A percentile compares a stretch with the other conserved stretches of the same genome.
Evolutionary conservation across 2,888 invertebrate genomes (phyloP).

Genomic region (Lasioglossum leucozonium): DNA sequence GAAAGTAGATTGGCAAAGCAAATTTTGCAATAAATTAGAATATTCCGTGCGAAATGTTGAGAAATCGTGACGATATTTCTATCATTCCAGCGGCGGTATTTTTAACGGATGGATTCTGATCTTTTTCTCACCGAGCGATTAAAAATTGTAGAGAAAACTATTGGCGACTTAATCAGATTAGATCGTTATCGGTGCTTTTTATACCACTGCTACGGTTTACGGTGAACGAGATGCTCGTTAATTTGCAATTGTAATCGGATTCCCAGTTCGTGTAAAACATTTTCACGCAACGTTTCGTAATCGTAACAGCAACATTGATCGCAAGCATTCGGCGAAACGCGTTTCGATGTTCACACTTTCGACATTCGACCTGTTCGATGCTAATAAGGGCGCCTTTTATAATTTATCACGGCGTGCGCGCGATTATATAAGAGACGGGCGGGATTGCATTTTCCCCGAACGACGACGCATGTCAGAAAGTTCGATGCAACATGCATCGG

Average conservation of each 20-base stretch:
- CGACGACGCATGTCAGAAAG: not conserved
- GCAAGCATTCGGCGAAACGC: not conserved
- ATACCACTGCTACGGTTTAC: no score
- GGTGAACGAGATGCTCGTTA: not conserved
- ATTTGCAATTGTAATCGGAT: not conserved
- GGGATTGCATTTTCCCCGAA: not conserved
- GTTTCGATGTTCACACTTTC: conserved; percentile 14
- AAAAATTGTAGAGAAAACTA: not conserved
- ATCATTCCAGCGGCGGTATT: not conserved
- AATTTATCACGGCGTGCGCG: conserved; percentile 28
- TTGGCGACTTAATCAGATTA: not conserved
- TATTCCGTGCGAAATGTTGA: not conserved
- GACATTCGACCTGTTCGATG: conserved; percentile 22
- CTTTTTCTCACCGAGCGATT: not conserved
- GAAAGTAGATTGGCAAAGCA: not conserved
- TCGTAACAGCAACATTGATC: not conserved
- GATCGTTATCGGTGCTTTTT: not conserved
- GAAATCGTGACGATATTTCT: not conserved
- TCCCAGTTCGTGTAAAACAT: not conserved
- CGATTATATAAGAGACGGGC: conserved; percentile 27
- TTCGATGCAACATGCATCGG: conserved; percentile 12
- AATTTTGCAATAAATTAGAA: not conserved
- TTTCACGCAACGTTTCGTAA: conserved; percentile 27
- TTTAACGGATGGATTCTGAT: not conserved
- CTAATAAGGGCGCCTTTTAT: conserved; percentile 34